Evolutionary conservation across 2,888 invertebrate genomes (phyloP), one percentile per base, ranked within the genome.

Genomic region (Callyntrura sp.): DNA sequence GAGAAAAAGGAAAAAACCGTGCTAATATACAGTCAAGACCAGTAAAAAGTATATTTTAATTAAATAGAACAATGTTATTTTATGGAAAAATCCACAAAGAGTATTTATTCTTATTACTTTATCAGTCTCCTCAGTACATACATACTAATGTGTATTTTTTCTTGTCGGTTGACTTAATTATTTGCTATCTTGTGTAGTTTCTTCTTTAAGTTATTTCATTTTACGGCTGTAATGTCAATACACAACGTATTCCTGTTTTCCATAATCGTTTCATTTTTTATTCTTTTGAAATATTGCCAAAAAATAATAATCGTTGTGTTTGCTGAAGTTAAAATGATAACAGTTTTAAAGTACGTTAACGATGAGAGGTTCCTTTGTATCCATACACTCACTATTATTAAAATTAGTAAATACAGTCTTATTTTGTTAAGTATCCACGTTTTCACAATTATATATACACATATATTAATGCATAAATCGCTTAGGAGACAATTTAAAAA

Each of bases 71-170:
- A 62, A 5, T 14, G 28, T 62, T 62, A 62, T 28, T n/a, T 17
- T 43, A 43, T 43, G 35, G 9, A 43, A 12, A 43, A 68, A 55
- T 25, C 76, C 76, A 76, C 62, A 62, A n/a, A 76, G 76, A 76
- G 48, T 76, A 51, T 76, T 76, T 76, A 76, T 76, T 76, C 76
- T 51, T 76, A 25, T 76, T 76, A 76, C 48, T 48, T 76, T 51
- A 76, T 12, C 76, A 51, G 25, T 51, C 76, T 48, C 51, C 25
- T 12, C 23, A 55, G n/a, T 20, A 73, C 73, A 43, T 25, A 25
- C 51, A 51, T 25, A 12, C 14, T 9, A 25, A 25, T 55, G 28
- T 48, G 12, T 48, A 12, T 73, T 73, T 73, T n/a, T 76, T 76
- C 48, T 76, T 25, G 76, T 76, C 51, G 51, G 51, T 25, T 76